Base-by-base conservation (phyloP, 2,797 vertebrate species). In the Benthosema pterotum region DNA sequence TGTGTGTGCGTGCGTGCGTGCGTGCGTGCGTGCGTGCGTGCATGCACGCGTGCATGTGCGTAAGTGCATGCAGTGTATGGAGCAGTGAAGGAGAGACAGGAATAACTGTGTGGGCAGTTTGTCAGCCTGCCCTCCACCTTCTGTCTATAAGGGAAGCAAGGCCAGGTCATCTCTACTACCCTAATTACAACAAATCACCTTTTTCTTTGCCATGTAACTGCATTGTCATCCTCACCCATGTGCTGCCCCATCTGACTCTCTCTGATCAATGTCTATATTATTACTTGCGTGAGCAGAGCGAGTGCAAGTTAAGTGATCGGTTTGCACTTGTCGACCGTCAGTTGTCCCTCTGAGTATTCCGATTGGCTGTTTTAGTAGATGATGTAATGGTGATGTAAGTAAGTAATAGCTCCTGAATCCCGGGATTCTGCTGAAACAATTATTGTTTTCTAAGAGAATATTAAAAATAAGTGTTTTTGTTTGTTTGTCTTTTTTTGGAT, bases 161-260 rank as follows among this genome's bases (percentile, higher is more conserved):
- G 28, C 49, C 54, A 55, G 25, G 56, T 66, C 72, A 82, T 78
- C 69, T 78, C 63, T 53, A 62, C 63, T 63, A 67, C 78, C 72
- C 72, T 85, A 84, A 88, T 88, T 82, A 86, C 59, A 78, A 84
- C 67, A 87, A 85, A 88, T 85, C 70, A 71, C 75, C 64, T 75
- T 60, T 82, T 87, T 71, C 82, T 83, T 63, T 71, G 57, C 66
- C 70, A 49, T 65, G 63, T 75, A 83, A 88, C 78, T 74, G 68
- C 56, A 42, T 56, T 62, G 53, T 60, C 14, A 9, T 78, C 11
- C 51, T 46, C 28, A 14, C 32, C 49, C 56, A 2, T 22, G n/a
- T 32, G 15, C 42, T 18, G 22, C 25, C 9, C 53, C 11, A 42
- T 16, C 22, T n/a, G 28, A 28, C 58, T 28, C 12, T 43, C 22